Conservation (phyloP, 1,140 invertebrate genomes). For the Hesperophylax magnus region DNA sequence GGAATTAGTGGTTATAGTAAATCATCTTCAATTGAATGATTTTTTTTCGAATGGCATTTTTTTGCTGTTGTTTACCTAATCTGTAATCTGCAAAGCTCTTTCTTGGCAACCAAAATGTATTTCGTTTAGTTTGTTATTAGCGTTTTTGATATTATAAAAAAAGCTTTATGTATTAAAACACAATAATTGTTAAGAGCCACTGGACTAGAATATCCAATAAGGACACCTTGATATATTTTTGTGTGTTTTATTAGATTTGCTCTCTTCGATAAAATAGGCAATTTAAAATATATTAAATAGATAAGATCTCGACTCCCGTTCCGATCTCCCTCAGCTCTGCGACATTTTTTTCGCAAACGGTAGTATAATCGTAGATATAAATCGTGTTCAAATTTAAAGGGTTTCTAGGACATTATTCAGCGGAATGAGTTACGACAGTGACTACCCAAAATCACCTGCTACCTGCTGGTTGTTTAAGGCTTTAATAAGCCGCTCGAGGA, state of each 20-base stretch:
- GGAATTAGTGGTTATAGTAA: too few relatives aligned
- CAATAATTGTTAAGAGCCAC: neutral
- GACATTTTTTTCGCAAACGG: slow-evolving; percentile 42
- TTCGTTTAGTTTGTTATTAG: too few relatives aligned
- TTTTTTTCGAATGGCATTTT: too few relatives aligned
- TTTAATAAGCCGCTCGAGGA: slow-evolving; percentile 18
- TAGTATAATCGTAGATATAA: slow-evolving; percentile 28
- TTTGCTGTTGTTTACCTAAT: too few relatives aligned
- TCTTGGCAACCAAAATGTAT: too few relatives aligned
- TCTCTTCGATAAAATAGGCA: slow-evolving; percentile 19
- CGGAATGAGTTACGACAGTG: slow-evolving; percentile 13
- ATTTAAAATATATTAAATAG: slow-evolving; percentile 48
- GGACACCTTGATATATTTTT: slow-evolving; percentile 35
- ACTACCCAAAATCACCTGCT: slow-evolving; percentile 21
- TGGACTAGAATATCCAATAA: slow-evolving; percentile 10
- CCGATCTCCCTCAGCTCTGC: neutral
- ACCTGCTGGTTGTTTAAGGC: neutral
- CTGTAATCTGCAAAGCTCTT: too few relatives aligned
- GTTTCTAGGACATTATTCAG: slow-evolving; percentile 21
- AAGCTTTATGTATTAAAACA: too few relatives aligned
- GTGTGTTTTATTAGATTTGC: slow-evolving; percentile 36
- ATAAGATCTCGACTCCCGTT: neutral
- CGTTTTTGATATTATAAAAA: too few relatives aligned
- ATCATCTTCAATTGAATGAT: too few relatives aligned
- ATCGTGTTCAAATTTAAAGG: slow-evolving; percentile 44